Evolutionary conservation across 2,113 vertebrate genomes (phyloP).

Genomic region (Odontesthes bonariensis): DNA sequence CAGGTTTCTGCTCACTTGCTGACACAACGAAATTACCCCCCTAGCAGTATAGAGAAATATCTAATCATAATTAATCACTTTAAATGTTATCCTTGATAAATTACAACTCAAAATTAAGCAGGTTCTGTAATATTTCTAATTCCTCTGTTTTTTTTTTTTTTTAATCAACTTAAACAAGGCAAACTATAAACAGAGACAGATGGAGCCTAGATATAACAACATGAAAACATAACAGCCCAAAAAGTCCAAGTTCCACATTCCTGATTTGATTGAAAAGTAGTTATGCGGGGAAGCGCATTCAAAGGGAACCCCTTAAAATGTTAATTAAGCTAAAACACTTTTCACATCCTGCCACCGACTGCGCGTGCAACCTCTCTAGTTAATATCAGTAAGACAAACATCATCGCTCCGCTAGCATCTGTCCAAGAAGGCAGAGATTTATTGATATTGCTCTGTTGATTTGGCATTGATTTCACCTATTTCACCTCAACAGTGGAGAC

Average conservation of each 20-base stretch:
- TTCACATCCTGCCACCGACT: constrained; percentile 35
- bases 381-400: constrained; percentile 14
- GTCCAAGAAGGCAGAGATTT: constrained; percentile 44
- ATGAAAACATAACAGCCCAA: neutral
- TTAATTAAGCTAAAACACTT: constrained; percentile 48
- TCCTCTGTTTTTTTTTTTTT: neutral
- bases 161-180: neutral
- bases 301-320: constrained; percentile 38
- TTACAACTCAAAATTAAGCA: neutral
- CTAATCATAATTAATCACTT: neutral
- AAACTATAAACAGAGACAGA: constrained; percentile 2
- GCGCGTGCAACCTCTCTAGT: constrained; percentile 32
- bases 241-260: neutral
- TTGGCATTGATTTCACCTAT: constrained; percentile 38
- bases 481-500: constrained; percentile 30
- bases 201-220: constrained; percentile 4
- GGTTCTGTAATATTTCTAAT: constrained; percentile 1
- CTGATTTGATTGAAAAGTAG: constrained; percentile 20
- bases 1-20: no score
- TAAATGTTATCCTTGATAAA: neutral
- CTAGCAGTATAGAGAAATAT: neutral
- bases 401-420: constrained; percentile 11
- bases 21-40: no score
- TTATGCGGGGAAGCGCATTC: constrained; percentile 12
- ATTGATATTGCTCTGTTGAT: constrained; percentile 59